These are phyloP conservation scores for Ecliptopera silaceata DNA, from an alignment of 2,888 invertebrate species.

Conservation along the genomic window DNA sequence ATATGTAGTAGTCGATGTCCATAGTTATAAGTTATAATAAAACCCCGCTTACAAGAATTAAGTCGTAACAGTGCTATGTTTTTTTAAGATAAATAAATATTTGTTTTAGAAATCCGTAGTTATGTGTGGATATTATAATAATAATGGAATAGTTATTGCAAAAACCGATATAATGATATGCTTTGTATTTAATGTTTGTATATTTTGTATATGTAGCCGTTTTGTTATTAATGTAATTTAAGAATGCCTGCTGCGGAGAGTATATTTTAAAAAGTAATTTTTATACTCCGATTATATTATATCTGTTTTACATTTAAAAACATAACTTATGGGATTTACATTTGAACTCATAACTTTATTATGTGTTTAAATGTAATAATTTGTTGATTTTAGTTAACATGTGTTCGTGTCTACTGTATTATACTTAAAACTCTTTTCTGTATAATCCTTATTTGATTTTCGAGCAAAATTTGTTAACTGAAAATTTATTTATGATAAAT, in stretches of 20 bases:
- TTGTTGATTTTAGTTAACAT: conserved; percentile 40
- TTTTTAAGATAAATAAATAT: neutral
- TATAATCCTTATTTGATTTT: conserved; percentile 44
- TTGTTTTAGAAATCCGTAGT: neutral
- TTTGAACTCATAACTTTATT: no score
- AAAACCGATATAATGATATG: conserved; percentile 13
- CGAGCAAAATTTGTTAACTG: conserved; percentile 30
- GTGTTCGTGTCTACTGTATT: conserved; percentile 63
- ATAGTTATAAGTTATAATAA: conserved; percentile 1
- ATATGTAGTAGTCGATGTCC: conserved; percentile 4
- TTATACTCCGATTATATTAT: conserved; percentile 59
- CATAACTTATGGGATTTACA: conserved; percentile 19
- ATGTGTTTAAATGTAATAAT: conserved; percentile 41
- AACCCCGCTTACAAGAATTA: neutral
- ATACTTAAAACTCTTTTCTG: conserved; percentile 43
- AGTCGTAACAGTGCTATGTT: conserved; percentile 11
- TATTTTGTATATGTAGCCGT: conserved; percentile 35
- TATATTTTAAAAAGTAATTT: conserved; percentile 60
- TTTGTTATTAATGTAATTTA: conserved; percentile 35
- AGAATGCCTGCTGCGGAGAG: conserved; percentile 33
- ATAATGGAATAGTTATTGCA: neutral
- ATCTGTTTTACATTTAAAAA: conserved; percentile 28
- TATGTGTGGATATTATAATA: neutral
- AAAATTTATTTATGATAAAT: no score
- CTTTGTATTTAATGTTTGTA: conserved; percentile 32